Evolutionary conservation across 2,888 invertebrate species (phyloP).

Genomic region (Nemotelus pantherinus): DNA sequence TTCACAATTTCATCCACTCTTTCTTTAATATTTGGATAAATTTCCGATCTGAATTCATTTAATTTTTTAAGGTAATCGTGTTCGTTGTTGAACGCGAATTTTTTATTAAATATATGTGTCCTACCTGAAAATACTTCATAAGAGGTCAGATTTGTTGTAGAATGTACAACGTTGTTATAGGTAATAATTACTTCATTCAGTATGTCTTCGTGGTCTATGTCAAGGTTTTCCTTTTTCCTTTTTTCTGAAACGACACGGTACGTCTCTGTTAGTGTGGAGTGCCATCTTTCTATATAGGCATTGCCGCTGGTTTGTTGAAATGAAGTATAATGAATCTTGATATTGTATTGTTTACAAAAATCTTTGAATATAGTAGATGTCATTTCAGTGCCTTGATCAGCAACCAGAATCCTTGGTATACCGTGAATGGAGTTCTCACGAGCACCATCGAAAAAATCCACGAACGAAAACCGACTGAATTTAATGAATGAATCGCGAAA

Average conservation of each 20-base stretch:
- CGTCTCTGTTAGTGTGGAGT: constrained; percentile 50
- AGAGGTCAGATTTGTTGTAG: constrained; percentile 43
- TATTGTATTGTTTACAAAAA: constrained; percentile 45
- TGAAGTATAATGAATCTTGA: constrained; percentile 44
- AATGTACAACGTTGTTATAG: constrained; percentile 47
- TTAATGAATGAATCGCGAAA: no score
- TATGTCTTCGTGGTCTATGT: constrained; percentile 47
- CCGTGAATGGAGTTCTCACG: no score
- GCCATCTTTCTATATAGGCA: constrained; percentile 49
- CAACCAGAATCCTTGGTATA: not conserved
- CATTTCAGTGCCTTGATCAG: constrained; percentile 42
- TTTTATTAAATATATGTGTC: constrained; percentile 45
- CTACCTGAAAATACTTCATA: constrained; percentile 41
- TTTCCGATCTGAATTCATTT: constrained; percentile 36
- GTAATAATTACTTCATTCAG: constrained; percentile 45
- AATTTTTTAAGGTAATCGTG: constrained; percentile 44
- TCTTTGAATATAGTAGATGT: constrained; percentile 49
- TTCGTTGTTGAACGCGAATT: constrained; percentile 8
- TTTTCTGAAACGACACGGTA: constrained; percentile 48
- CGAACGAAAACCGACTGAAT: no score
- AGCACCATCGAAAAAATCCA: no score
- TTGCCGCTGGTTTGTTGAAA: constrained; percentile 48
- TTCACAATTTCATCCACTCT: constrained; percentile 19
- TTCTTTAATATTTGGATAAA: constrained; percentile 45
- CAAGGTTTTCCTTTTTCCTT: constrained; percentile 16